Conservation (phyloP, 1,140 invertebrate species). For the Heliconius hermathena region DNA sequence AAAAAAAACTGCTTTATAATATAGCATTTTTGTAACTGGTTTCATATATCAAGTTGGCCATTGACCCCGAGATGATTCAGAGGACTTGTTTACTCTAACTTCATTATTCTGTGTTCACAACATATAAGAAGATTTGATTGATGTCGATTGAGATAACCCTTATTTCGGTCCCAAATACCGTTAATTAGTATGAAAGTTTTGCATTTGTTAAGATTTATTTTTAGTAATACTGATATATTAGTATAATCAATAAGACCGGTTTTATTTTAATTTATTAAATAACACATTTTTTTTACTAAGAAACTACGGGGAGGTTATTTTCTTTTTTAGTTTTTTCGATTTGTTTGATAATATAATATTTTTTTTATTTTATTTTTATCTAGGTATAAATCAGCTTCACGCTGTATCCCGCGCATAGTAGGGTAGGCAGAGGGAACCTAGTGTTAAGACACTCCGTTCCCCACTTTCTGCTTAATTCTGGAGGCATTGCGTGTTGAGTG, state of each 20-base stretch:
- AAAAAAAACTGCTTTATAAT: conserved; percentile 48
- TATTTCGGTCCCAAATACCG: neutral
- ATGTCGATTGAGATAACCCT: conserved; percentile 32
- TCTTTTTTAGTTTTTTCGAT: no score
- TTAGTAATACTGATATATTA: neutral
- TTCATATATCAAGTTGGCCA: conserved; percentile 48
- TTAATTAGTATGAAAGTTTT: neutral
- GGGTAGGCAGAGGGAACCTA: no score
- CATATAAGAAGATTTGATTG: conserved; percentile 36
- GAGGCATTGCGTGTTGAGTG: no score
- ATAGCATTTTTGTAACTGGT: conserved; percentile 59
- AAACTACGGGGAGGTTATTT: no score
- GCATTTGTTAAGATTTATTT: neutral
- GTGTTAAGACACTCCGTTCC: no score
- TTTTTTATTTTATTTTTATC: no score
- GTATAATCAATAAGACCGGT: neutral
- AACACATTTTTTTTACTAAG: no score
- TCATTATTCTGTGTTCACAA: conserved; percentile 30
- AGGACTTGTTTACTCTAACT: conserved; percentile 51
- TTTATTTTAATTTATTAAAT: neutral
- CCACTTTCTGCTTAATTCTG: no score
- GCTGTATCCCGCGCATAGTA: no score
- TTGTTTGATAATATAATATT: no score
- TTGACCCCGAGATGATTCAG: conserved; percentile 58
- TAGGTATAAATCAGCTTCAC: no score